These are phyloP conservation scores for Actinia tenebrosa DNA, from an alignment of 64 coral and sea anemone species.

Conservation along the genomic window DNA sequence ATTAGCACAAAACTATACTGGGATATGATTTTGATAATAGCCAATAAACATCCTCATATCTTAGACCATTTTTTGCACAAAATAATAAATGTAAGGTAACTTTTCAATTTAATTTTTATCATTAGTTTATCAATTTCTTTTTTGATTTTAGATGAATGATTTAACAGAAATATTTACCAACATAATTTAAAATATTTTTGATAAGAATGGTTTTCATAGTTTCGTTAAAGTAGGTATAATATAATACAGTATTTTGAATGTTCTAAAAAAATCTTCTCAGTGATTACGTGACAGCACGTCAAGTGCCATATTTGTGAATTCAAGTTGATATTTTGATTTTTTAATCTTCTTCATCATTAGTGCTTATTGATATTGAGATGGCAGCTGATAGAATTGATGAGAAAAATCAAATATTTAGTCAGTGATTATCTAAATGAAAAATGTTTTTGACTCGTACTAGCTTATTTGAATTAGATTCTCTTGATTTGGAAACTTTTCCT, in stretches of 20 bases:
- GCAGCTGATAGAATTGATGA: not conserved
- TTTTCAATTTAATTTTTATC: not conserved
- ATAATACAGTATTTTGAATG: constrained; percentile 1
- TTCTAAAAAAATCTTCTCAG: not conserved
- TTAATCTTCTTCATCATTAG: not conserved
- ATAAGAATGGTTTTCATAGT: not conserved
- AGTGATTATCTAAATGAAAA: not conserved
- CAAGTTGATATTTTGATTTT: not conserved
- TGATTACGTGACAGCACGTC: not conserved
- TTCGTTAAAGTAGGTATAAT: not conserved
- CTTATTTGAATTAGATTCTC: not conserved
- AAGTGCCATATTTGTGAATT: not conserved
- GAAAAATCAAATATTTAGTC: not conserved
- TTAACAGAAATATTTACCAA: not conserved
- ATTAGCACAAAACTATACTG: not conserved
- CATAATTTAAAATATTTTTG: not conserved
- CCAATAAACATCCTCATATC: not conserved
- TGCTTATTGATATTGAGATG: not conserved
- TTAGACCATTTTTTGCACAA: not conserved
- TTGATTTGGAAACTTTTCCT: not conserved
- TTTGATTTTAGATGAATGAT: not conserved
- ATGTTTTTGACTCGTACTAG: not conserved
- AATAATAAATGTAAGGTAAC: not conserved
- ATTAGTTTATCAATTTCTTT: not conserved
- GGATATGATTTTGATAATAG: not conserved